A percentile compares a stretch with the other conserved stretches of the same genome.
Evolutionary conservation across 2,113 vertebrate species (phyloP).

Genomic region (Malurus elegans): DNA sequence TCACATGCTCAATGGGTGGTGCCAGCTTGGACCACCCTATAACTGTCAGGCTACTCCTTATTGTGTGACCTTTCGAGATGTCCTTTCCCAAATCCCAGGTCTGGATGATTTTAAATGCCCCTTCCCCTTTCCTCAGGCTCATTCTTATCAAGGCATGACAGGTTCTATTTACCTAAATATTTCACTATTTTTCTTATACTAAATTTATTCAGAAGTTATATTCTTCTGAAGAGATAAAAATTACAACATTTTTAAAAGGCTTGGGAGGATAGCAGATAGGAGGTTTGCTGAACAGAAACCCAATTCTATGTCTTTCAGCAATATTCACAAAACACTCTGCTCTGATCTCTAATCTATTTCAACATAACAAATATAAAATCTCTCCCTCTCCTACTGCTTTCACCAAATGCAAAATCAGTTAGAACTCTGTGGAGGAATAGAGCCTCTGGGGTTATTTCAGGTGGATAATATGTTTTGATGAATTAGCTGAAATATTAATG

Average conservation of each 20-base stretch:
- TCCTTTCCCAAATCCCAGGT: not conserved
- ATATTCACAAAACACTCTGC: not conserved
- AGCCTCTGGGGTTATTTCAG: not conserved
- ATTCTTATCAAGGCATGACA: not conserved
- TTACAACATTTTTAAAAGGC: not conserved
- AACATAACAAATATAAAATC: not conserved
- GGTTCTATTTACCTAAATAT: not conserved
- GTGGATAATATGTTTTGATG: not conserved
- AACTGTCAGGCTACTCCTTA: not conserved
- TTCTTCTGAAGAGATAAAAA: not conserved
- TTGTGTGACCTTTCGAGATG: not conserved
- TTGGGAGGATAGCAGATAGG: not conserved
- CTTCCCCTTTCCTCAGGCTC: not conserved
- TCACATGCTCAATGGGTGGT: not conserved
- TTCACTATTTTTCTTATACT: not conserved
- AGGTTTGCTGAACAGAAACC: not conserved
- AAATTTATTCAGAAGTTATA: not conserved
- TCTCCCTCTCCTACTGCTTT: not conserved
- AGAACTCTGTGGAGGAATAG: not conserved
- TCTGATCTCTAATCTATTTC: not conserved
- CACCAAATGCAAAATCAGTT: not conserved
- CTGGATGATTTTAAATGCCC: not conserved
- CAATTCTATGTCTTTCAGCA: not conserved
- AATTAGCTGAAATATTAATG: not conserved
- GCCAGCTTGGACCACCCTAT: not conserved